Evolutionary conservation across 2,113 vertebrate species (phyloP).

Genomic region (Chaenogobius annularis): DNA sequence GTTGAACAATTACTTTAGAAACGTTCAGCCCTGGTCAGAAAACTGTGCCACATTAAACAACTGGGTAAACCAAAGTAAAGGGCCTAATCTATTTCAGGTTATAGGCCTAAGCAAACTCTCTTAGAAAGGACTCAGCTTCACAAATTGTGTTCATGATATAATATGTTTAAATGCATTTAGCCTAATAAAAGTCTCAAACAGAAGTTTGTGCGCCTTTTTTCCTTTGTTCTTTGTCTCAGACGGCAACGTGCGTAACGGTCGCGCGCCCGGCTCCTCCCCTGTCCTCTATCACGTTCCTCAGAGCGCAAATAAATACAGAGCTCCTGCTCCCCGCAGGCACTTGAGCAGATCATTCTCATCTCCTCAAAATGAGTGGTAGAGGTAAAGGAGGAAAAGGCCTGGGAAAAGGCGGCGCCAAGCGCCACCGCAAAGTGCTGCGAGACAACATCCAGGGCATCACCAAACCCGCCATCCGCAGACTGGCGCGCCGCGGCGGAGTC

Average conservation of each 20-base stretch:
- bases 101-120: no score
- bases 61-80: no score
- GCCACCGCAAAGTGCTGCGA: constrained; percentile 43
- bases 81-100: no score
- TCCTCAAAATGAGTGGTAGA: constrained; percentile 2
- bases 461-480: constrained; percentile 32
- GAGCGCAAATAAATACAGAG: neutral
- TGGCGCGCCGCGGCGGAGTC: constrained; percentile 20
- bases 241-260: neutral
- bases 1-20: no score
- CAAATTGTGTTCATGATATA: no score
- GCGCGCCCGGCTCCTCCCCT: neutral
- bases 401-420: constrained; percentile 26
- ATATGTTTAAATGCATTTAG: neutral
- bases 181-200: neutral
- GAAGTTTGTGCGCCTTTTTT: neutral
- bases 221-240: neutral
- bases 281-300: neutral
- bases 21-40: no score
- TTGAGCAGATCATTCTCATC: neutral
- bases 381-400: constrained; percentile 15
- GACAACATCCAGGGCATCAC: constrained; percentile 53
- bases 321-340: neutral
- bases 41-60: no score
- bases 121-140: no score